Evolutionary conservation across 35 echinoderm and acorn worm species (phyloP).

Genomic region (Apostichopus japonicus): DNA sequence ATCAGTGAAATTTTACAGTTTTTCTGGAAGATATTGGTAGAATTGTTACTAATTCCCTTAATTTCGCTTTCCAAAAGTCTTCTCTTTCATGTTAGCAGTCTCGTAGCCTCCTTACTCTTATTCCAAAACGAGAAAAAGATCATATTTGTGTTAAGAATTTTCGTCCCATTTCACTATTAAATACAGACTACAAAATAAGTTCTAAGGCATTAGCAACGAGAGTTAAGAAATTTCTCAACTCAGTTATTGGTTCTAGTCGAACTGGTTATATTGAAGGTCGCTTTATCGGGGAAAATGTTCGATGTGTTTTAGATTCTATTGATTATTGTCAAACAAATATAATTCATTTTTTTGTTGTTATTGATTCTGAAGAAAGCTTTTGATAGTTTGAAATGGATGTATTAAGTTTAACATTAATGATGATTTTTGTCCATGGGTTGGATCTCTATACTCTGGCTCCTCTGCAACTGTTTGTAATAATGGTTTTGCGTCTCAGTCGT

Average conservation of each 20-base stretch:
- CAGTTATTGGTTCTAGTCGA: background rate
- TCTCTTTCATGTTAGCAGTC: conserved; percentile 18
- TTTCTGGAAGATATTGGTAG: background rate
- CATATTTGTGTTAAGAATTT: background rate
- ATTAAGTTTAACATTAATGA: background rate
- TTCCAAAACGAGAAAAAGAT: conserved; percentile 5
- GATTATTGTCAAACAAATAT: background rate
- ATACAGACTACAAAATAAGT: background rate
- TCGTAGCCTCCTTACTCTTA: background rate
- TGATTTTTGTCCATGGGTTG: background rate
- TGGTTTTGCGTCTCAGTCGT: background rate
- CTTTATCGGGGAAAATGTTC: background rate
- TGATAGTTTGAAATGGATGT: background rate
- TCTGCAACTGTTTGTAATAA: too few species aligned
- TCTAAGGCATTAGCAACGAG: conserved; percentile 5
- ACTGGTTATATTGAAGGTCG: conserved; percentile 2
- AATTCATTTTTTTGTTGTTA: background rate
- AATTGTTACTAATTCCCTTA: conserved; percentile 14
- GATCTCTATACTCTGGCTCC: background rate
- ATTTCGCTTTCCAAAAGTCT: conserved; percentile 32
- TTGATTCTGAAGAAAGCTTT: background rate
- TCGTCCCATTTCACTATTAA: background rate
- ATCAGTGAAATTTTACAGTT: conserved; percentile 28
- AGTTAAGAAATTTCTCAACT: conserved; percentile 11
- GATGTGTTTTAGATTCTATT: background rate